phyloP scores from a whole-genome alignment of 2,113 vertebrate species.

The Micronisus gabar region DNA sequence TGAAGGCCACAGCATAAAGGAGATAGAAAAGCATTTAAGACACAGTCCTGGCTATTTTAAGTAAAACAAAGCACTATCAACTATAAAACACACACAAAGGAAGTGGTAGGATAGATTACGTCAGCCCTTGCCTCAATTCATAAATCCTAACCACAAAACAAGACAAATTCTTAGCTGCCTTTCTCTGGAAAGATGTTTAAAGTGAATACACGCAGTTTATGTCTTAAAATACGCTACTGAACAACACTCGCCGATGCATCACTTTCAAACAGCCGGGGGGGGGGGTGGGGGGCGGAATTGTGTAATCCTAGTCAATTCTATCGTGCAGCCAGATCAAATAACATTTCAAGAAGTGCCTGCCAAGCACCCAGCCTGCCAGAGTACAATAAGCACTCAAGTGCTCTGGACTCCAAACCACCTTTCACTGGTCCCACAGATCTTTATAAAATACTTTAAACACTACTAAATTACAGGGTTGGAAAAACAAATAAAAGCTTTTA shows the following conservation, averaged over 20 bases:
- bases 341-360: slow-evolving; percentile 76
- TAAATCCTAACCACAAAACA: slow-evolving; percentile 75
- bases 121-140: slow-evolving; percentile 77
- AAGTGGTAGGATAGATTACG: slow-evolving; percentile 78
- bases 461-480: slow-evolving; percentile 47
- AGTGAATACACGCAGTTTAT: slow-evolving; percentile 35
- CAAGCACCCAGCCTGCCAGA: slow-evolving; percentile 78
- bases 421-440: slow-evolving; percentile 57
- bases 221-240: slow-evolving; percentile 48
- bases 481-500: slow-evolving; percentile 23
- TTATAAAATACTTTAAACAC: slow-evolving; percentile 60
- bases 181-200: slow-evolving; percentile 47
- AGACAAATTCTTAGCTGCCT: slow-evolving; percentile 57
- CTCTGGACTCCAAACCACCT: slow-evolving; percentile 72
- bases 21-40: background rate
- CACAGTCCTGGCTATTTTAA: slow-evolving; percentile 10
- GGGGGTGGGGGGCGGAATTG: background rate
- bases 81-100: slow-evolving; percentile 75
- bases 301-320: slow-evolving; percentile 77
- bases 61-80: slow-evolving; percentile 59
- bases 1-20: background rate
- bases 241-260: slow-evolving; percentile 52
- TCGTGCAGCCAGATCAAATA: slow-evolving; percentile 82
- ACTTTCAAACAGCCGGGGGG: slow-evolving; percentile 40
- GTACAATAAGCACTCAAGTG: slow-evolving; percentile 70